phyloP scores from a whole-genome alignment of 2,888 invertebrate genomes.

The Microctonus aethiopoides region DNA sequence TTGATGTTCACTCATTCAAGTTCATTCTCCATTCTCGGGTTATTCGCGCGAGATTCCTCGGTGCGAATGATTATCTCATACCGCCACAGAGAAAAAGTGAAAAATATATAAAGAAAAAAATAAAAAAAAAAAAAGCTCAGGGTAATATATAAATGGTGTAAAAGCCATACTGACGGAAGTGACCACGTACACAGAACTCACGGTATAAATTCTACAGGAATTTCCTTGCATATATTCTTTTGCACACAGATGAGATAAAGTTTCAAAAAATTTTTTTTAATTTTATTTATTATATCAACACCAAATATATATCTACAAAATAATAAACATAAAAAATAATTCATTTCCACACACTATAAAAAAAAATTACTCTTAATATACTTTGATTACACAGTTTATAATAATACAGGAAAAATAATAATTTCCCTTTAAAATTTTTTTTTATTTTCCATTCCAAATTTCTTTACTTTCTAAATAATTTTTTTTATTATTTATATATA shows the following conservation, averaged over 20 bases:
- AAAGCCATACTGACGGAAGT: slow-evolving; percentile 35
- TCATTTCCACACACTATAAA: too few species aligned
- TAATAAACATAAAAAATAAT: too few species aligned
- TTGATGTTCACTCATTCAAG: slow-evolving; percentile 23
- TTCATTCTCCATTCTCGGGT: slow-evolving; percentile 14
- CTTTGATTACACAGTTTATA: too few species aligned
- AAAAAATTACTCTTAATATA: too few species aligned
- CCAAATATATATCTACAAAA: not conserved
- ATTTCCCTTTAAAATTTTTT: not conserved
- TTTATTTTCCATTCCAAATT: not conserved
- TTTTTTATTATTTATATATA: not conserved
- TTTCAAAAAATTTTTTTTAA: not conserved
- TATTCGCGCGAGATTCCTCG: slow-evolving; percentile 43
- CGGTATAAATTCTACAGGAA: slow-evolving; percentile 24
- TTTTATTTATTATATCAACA: not conserved
- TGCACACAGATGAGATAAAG: not conserved
- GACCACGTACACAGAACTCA: slow-evolving; percentile 32
- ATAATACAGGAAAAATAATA: too few species aligned
- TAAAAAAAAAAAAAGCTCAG: slow-evolving; percentile 16
- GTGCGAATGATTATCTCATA: slow-evolving; percentile 43
- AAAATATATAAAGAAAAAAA: not conserved
- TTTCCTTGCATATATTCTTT: slow-evolving; percentile 17
- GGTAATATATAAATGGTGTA: slow-evolving; percentile 28
- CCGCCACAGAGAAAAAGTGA: not conserved
- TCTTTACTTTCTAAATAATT: not conserved